phyloP scores from a whole-genome alignment of 2,888 invertebrate species.

The Philonicus albiceps region DNA sequence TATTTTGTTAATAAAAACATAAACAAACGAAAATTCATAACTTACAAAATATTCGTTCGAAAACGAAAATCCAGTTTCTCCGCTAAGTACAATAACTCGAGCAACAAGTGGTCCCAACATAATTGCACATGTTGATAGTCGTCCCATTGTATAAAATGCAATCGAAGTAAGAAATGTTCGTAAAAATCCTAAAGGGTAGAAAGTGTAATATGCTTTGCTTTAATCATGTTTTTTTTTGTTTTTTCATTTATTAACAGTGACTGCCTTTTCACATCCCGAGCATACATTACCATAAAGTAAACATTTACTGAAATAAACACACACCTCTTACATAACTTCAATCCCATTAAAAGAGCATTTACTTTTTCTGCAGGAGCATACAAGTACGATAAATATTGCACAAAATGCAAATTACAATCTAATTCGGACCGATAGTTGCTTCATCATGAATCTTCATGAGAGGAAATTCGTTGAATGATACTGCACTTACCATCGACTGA shows the following conservation, averaged over 20 bases:
- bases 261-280: not conserved
- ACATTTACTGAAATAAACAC: not conserved
- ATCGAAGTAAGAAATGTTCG: conserved; percentile 64
- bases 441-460: not conserved
- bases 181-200: conserved; percentile 58
- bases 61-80: conserved; percentile 65
- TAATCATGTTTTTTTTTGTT: too few relatives aligned
- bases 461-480: not conserved
- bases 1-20: not conserved
- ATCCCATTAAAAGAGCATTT: not conserved
- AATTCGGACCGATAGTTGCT: not conserved
- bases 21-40: not conserved
- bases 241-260: not conserved
- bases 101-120: conserved; percentile 66
- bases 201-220: not conserved
- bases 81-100: conserved; percentile 63
- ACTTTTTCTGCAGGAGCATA: not conserved
- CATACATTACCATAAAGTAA: not conserved
- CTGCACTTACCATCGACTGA: not conserved
- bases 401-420: not conserved
- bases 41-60: conserved; percentile 65
- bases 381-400: not conserved
- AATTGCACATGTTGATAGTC: conserved; percentile 67
- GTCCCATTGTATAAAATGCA: conserved; percentile 65
- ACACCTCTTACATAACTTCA: not conserved